Percentiles rank a stretch among this genome's conserved stretches.
Evolutionary conservation across 2,888 invertebrate genomes (phyloP).

Genomic region (Dusona sp.): DNA sequence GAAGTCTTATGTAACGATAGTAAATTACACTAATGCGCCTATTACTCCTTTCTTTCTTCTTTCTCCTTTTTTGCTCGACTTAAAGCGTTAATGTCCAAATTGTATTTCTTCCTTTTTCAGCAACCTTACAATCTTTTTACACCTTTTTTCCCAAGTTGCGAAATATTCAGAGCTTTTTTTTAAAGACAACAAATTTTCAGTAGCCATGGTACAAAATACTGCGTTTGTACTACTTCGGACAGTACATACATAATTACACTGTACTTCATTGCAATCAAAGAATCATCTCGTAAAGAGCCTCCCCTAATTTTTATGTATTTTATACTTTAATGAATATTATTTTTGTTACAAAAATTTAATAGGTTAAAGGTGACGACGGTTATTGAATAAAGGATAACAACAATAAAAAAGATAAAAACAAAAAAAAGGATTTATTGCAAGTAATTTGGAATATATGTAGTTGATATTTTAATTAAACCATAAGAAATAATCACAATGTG

Average conservation of each 20-base stretch:
- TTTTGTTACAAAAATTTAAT: too few relatives aligned
- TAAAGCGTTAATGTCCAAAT: conserved; percentile 40
- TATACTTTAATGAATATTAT: background rate
- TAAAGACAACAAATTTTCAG: background rate
- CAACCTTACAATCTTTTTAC: conserved; percentile 2
- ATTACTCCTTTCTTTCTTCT: conserved; percentile 76
- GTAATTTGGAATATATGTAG: background rate
- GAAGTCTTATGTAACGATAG: conserved; percentile 83
- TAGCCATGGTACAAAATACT: background rate
- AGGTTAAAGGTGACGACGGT: too few relatives aligned
- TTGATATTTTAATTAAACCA: conserved; percentile 2
- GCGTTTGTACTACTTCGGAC: background rate
- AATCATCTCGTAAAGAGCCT: background rate
- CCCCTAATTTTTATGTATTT: background rate
- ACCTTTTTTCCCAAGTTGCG: background rate
- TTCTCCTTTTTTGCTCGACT: conserved; percentile 46
- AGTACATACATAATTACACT: background rate
- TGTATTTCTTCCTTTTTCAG: conserved; percentile 1
- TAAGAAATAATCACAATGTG: background rate
- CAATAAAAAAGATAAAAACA: too few relatives aligned
- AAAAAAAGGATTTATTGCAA: too few relatives aligned
- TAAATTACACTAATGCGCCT: conserved; percentile 84
- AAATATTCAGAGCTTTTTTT: conserved; percentile 18
- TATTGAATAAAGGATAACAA: too few relatives aligned
- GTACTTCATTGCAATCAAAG: background rate